phyloP scores from a whole-genome alignment of 2,888 invertebrate genomes.

The Orthosia incerta region DNA sequence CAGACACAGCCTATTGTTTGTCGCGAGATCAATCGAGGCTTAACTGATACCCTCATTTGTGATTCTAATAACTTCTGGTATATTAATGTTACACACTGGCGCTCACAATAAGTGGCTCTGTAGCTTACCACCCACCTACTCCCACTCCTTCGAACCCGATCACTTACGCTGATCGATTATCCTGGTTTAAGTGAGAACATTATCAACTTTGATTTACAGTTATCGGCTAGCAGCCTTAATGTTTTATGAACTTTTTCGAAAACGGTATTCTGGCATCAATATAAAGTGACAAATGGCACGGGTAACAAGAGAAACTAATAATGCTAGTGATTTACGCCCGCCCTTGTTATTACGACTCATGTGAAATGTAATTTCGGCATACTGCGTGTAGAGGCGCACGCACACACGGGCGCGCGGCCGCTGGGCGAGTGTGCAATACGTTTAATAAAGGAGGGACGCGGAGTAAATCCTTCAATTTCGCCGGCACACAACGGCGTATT shows the following conservation, averaged over 20 bases:
- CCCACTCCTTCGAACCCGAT: slow-evolving; percentile 27
- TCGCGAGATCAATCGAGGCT: slow-evolving; percentile 42
- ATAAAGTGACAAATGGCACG: slow-evolving; percentile 87
- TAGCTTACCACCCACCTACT: slow-evolving; percentile 40
- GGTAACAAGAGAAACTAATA: slow-evolving; percentile 90
- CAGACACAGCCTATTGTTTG: slow-evolving; percentile 41
- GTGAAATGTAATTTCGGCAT: slow-evolving; percentile 91
- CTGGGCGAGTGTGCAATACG: slow-evolving; percentile 87
- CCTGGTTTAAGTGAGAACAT: slow-evolving; percentile 48
- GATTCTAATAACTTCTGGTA: slow-evolving; percentile 46
- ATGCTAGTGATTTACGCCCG: slow-evolving; percentile 90
- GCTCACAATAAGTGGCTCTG: slow-evolving; percentile 18
- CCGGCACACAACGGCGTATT: slow-evolving; percentile 90
- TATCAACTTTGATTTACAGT: slow-evolving; percentile 62
- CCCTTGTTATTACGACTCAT: slow-evolving; percentile 91
- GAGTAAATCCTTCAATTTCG: slow-evolving; percentile 91
- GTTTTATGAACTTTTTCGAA: slow-evolving; percentile 65
- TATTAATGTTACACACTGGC: slow-evolving; percentile 4
- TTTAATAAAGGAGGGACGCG: slow-evolving; percentile 91
- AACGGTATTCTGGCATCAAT: slow-evolving; percentile 80
- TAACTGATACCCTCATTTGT: slow-evolving; percentile 47
- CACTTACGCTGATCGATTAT: slow-evolving; percentile 54
- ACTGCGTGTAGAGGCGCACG: slow-evolving; percentile 83
- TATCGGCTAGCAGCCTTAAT: slow-evolving; percentile 56
- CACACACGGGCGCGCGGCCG: slow-evolving; percentile 75